phyloP scores from a whole-genome alignment of 2,888 invertebrate species.

The Syritta pipiens region DNA sequence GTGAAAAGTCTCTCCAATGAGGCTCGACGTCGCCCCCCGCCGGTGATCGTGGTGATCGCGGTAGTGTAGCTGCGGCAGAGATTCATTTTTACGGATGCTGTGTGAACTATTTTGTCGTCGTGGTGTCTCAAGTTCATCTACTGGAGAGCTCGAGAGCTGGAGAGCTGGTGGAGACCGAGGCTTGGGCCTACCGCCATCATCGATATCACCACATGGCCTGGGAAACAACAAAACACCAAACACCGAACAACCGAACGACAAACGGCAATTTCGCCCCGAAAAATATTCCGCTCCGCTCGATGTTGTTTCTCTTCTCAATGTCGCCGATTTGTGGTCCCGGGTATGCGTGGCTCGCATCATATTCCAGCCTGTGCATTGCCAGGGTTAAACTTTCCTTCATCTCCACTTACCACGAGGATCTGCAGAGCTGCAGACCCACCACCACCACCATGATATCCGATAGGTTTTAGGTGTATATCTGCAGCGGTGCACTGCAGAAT shows the following conservation, averaged over 20 bases:
- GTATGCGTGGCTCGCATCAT: constrained; percentile 62
- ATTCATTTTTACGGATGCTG: constrained; percentile 52
- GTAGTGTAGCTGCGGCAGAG: constrained; percentile 1
- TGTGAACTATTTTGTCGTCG: constrained; percentile 66
- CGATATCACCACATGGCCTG: constrained; percentile 40
- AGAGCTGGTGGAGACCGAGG: constrained; percentile 44
- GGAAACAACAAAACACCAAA: constrained; percentile 57
- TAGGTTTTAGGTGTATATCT: constrained; percentile 41
- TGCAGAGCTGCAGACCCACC: constrained; percentile 13
- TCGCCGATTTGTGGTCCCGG: constrained; percentile 64
- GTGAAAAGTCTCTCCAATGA: constrained; percentile 39
- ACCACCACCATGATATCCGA: constrained; percentile 46
- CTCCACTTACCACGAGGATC: constrained; percentile 42
- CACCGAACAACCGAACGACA: constrained; percentile 13
- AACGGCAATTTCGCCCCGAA: too few relatives aligned
- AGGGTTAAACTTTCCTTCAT: constrained; percentile 68
- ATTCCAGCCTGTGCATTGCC: constrained; percentile 50
- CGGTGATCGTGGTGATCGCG: constrained; percentile 9
- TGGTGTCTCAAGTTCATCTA: constrained; percentile 68
- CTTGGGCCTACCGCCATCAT: not conserved
- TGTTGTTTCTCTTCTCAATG: constrained; percentile 66
- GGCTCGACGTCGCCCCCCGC: constrained; percentile 13
- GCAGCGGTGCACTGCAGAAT: constrained; percentile 17
- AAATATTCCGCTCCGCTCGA: constrained; percentile 10
- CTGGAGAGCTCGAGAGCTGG: constrained; percentile 24